Conservation (phyloP, 2,888 invertebrate genomes). For the Platynereis dumerilii region DNA sequence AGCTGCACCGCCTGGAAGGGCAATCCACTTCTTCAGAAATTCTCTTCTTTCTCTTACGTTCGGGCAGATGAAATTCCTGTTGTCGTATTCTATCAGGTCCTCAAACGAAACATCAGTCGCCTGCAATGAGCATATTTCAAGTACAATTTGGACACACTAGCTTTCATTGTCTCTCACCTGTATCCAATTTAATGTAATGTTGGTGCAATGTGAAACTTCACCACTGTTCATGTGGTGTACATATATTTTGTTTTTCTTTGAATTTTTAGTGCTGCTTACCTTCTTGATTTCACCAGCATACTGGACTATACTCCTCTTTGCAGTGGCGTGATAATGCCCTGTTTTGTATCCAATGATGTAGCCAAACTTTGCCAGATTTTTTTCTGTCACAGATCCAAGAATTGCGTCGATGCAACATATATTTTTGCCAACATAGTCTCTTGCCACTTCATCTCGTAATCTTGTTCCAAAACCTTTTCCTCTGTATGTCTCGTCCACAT, state of each 20-base stretch:
- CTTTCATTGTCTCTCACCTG: too few relatives aligned
- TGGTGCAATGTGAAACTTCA: too few relatives aligned
- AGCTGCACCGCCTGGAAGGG: slow-evolving; percentile 15
- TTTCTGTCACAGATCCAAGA: slow-evolving; percentile 20
- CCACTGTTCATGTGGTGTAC: too few relatives aligned
- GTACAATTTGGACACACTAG: not conserved
- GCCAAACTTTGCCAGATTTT: slow-evolving; percentile 17
- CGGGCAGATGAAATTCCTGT: slow-evolving; percentile 23
- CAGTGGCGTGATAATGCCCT: slow-evolving; percentile 6
- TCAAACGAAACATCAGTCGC: slow-evolving; percentile 17
- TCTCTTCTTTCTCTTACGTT: slow-evolving; percentile 15
- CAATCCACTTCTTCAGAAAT: slow-evolving; percentile 24
- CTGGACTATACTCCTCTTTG: not conserved
- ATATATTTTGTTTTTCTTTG: too few relatives aligned
- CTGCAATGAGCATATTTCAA: slow-evolving; percentile 10
- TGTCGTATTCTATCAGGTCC: slow-evolving; percentile 29
- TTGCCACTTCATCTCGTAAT: slow-evolving; percentile 27
- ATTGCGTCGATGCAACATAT: slow-evolving; percentile 27
- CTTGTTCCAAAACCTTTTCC: slow-evolving; percentile 30
- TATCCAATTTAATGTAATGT: too few relatives aligned
- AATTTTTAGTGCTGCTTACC: slow-evolving; percentile 3
- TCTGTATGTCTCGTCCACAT: slow-evolving; percentile 25
- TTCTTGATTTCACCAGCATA: not conserved
- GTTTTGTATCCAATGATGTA: slow-evolving; percentile 13
- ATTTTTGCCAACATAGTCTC: slow-evolving; percentile 23